phyloP scores from a whole-genome alignment of 2,113 vertebrate species.

The Paedocypris sp. region DNA sequence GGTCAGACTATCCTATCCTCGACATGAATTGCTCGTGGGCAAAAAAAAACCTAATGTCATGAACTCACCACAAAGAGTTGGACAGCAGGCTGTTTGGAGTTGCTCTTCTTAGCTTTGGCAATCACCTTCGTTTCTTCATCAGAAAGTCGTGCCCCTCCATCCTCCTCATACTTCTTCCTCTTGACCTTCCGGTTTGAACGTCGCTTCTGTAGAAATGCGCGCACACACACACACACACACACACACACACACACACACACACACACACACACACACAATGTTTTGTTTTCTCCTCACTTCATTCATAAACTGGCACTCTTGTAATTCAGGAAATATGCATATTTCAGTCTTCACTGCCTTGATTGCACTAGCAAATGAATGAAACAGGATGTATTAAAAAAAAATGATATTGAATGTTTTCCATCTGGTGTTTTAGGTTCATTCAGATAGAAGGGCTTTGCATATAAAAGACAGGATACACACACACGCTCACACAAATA shows the following conservation, averaged over 20 bases:
- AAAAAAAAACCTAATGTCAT: too few species aligned
- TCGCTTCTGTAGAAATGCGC: constrained; percentile 70
- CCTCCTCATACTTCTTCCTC: constrained; percentile 90
- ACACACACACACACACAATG: not conserved
- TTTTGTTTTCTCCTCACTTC: not conserved
- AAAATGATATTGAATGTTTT: too few species aligned
- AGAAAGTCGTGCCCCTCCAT: constrained; percentile 79
- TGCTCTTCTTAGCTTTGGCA: constrained; percentile 80
- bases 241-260: not conserved
- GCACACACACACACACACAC: not conserved
- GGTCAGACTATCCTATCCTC: not conserved
- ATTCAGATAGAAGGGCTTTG: too few species aligned
- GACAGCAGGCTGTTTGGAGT: constrained; percentile 66
- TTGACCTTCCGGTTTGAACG: constrained; percentile 97
- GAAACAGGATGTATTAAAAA: too few species aligned
- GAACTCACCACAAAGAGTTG: constrained; percentile 90
- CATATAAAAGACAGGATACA: too few species aligned
- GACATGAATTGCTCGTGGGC: too few species aligned
- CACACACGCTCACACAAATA: too few species aligned
- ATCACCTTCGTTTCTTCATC: constrained; percentile 85
- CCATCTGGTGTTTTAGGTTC: too few species aligned
- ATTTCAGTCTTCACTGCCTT: too few species aligned
- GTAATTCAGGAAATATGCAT: too few species aligned
- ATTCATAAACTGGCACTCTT: too few species aligned
- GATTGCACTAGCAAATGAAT: too few species aligned